Percentiles rank a stretch among this genome's conserved stretches.
Conservation (phyloP, 2,888 invertebrate species). For the Sinelater perroti region DNA sequence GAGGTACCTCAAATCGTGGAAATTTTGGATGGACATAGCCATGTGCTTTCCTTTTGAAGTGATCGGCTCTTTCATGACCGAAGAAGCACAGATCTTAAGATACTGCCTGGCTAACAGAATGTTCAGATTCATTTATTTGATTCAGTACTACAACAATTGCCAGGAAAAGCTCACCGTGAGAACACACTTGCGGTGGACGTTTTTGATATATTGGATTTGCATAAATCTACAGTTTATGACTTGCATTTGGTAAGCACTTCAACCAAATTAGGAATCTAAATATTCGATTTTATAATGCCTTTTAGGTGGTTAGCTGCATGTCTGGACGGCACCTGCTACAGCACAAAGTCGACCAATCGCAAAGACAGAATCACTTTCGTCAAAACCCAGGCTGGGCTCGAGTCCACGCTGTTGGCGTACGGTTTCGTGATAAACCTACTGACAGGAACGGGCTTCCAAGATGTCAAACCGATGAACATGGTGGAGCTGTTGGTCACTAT, state of each 20-base stretch:
- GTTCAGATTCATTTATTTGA: conserved; percentile 34
- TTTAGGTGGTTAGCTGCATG: conserved; percentile 26
- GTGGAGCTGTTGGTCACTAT: conserved; percentile 21
- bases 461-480: conserved; percentile 22
- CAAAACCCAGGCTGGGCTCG: conserved; percentile 2
- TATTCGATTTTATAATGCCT: background rate
- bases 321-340: background rate
- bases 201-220: conserved; percentile 18
- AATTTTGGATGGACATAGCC: conserved; percentile 44
- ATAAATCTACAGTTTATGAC: conserved; percentile 26
- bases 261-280: too few relatives aligned
- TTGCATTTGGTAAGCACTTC: conserved; percentile 28
- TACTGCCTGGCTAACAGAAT: conserved; percentile 30
- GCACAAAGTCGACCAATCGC: background rate
- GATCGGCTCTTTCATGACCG: conserved; percentile 18
- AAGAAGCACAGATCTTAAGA: background rate
- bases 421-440: conserved; percentile 33
- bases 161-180: conserved; percentile 34
- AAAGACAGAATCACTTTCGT: background rate
- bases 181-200: conserved; percentile 42
- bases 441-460: conserved; percentile 30
- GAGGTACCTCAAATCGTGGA: conserved; percentile 36
- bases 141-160: conserved; percentile 35
- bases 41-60: conserved; percentile 42
- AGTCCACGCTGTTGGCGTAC: conserved; percentile 30